Evolutionary conservation across 2,113 vertebrate genomes (phyloP).

Genomic region (Nanorana parkeri): DNA sequence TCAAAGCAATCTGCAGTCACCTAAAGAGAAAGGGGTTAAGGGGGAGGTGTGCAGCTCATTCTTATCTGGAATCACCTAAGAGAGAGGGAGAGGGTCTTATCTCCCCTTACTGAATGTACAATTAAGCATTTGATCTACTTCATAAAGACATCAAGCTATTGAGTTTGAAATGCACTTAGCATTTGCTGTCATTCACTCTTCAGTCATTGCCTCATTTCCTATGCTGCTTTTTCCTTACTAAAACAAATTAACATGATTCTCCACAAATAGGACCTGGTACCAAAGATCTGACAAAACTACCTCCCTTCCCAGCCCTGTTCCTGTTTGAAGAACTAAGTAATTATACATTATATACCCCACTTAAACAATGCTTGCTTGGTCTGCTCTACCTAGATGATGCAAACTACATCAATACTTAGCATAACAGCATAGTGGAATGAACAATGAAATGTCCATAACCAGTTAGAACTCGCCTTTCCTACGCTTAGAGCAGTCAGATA

Average conservation of each 20-base stretch:
- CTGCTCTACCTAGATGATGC: no score
- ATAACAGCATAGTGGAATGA: no score
- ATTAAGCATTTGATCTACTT: slow-evolving; percentile 63
- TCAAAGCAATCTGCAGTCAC: slow-evolving; percentile 1
- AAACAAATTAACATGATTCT: slow-evolving; percentile 45
- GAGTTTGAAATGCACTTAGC: slow-evolving; percentile 67
- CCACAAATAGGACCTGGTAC: neutral
- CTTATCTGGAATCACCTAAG: slow-evolving; percentile 61
- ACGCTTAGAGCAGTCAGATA: no score
- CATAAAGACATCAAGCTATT: slow-evolving; percentile 63
- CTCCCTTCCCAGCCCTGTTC: neutral
- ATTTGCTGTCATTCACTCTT: slow-evolving; percentile 14
- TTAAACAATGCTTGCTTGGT: neutral
- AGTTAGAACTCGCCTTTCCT: no score
- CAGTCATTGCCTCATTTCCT: slow-evolving; percentile 18
- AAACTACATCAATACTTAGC: no score
- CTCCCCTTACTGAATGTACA: slow-evolving; percentile 59
- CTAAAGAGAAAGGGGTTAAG: slow-evolving; percentile 14
- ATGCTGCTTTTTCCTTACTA: neutral
- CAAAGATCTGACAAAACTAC: slow-evolving; percentile 29
- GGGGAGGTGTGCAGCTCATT: slow-evolving; percentile 56
- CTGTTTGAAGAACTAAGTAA: slow-evolving; percentile 23
- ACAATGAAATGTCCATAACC: no score
- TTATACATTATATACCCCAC: neutral
- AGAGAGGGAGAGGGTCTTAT: slow-evolving; percentile 50